Evolutionary conservation across 2,888 invertebrate genomes (phyloP), one percentile per base, ranked within the genome.

Genomic region (Smittia aterrima): DNA sequence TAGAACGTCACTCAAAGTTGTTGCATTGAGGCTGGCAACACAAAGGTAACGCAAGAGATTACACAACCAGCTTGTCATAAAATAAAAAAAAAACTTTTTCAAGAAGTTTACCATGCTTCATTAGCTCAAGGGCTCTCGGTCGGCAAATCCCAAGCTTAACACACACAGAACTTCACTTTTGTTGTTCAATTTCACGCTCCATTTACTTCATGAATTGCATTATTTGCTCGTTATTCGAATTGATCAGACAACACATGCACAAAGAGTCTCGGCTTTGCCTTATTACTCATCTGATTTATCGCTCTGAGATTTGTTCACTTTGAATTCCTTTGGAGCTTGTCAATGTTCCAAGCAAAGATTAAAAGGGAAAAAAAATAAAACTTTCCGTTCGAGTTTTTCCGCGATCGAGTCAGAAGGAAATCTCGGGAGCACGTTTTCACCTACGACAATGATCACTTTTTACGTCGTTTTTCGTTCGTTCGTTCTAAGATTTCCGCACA

Each of bases 111-210:
- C 72, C 72, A 62, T 58, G 62, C 13, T 62, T 72, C 58, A 72
- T 72, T 62, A 72, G 72, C 72, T 62, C 72, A 72, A 72, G 72
- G 72, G 72, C 72, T 72, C 22, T 27, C 25, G 22, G 20, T 58
- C 13, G 20, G 20, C 58, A 47, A 47, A 47, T 47, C 47, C 47
- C 13, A 47, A 47, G 47, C 47, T 47, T 16, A 47, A 47, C 47
- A 47, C 47, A 47, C 47, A 47, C 47, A 16, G 11, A 47, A 58
- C 58, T 58, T 24, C 18, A 16, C 16, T 58, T 58, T 58, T 58
- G 58, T 58, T 58, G 22, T 20, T 58, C 58, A 58, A 58, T 58
- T 58, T 58, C 24, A 7, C 38, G 71, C 71, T 71, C 71, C 71
- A 71, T 71, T 71, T 54, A 71, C 20, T 71, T 71, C 20, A 71